Percentiles rank a stretch among this genome's conserved stretches.
Conservation (phyloP, 1,140 invertebrate genomes). For the Armadillidium nasatum region DNA sequence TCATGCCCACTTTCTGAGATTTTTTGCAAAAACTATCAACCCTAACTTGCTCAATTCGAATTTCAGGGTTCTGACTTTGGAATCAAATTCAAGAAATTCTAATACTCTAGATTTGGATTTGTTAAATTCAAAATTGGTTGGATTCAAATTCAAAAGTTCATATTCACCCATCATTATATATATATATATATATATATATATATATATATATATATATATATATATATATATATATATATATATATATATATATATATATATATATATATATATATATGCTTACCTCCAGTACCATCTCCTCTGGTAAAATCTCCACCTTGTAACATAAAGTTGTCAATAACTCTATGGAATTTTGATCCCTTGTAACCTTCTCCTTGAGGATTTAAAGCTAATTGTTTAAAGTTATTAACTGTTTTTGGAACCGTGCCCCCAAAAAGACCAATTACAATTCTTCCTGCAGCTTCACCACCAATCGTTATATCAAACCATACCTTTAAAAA, state of each 20-base stretch:
- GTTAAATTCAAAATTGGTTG: no score
- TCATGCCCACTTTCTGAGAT: no score
- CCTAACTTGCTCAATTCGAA: no score
- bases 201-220: background rate
- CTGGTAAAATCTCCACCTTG: constrained; percentile 92
- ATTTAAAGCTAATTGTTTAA: constrained; percentile 71
- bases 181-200: no score
- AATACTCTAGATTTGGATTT: no score
- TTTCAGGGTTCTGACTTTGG: no score
- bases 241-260: no score
- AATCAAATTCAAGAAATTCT: no score
- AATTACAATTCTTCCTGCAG: constrained; percentile 75
- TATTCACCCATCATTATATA: no score
- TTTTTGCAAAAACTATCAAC: no score
- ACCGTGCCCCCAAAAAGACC: constrained; percentile 90
- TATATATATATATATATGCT: no score
- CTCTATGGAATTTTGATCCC: constrained; percentile 71
- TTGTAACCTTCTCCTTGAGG: constrained; percentile 72
- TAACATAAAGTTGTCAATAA: constrained; percentile 84
- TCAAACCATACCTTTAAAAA: constrained; percentile 93
- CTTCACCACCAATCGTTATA: constrained; percentile 72
- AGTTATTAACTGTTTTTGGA: constrained; percentile 92
- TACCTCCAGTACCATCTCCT: constrained; percentile 85
- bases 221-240: background rate
- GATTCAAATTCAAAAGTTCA: no score